Percentiles rank a stretch among this genome's conserved stretches.
These are phyloP conservation scores for Empidonax traillii DNA, from an alignment of 2,113 vertebrate species.

Conservation along the genomic window DNA sequence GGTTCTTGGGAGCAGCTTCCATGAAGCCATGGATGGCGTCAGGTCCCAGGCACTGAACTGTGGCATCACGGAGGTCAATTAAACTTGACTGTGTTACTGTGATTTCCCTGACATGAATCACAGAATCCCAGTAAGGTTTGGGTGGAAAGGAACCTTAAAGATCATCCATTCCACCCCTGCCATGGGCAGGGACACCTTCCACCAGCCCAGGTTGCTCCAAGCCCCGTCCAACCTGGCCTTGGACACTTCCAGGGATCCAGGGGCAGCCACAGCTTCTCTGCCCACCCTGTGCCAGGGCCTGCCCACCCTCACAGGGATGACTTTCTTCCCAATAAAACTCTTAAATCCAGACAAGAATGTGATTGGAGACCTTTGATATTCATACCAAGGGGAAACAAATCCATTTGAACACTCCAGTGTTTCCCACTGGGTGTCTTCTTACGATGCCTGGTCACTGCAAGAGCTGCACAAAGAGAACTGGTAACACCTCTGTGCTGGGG, in stretches of 20 bases:
- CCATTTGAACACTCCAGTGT: accelerated
- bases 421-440: not conserved
- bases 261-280: not conserved
- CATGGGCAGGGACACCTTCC: not conserved
- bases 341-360: not conserved
- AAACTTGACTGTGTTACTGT: accelerated
- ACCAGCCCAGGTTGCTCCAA: not conserved
- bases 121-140: not conserved
- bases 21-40: accelerated
- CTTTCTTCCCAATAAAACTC: not conserved
- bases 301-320: accelerated
- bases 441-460: not conserved
- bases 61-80: not conserved
- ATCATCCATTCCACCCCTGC: not conserved
- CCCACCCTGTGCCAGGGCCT: not conserved
- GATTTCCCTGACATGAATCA: accelerated
- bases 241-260: not conserved
- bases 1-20: not conserved
- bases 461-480: too few relatives aligned
- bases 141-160: not conserved
- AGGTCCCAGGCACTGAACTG: not conserved
- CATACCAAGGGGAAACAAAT: accelerated
- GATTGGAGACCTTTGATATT: accelerated
- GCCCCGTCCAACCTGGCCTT: not conserved
- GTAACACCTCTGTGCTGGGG: accelerated